These are phyloP conservation scores for Silurus lanzhouensis DNA, from an alignment of 2,797 vertebrate genomes.

Conservation along the genomic window DNA sequence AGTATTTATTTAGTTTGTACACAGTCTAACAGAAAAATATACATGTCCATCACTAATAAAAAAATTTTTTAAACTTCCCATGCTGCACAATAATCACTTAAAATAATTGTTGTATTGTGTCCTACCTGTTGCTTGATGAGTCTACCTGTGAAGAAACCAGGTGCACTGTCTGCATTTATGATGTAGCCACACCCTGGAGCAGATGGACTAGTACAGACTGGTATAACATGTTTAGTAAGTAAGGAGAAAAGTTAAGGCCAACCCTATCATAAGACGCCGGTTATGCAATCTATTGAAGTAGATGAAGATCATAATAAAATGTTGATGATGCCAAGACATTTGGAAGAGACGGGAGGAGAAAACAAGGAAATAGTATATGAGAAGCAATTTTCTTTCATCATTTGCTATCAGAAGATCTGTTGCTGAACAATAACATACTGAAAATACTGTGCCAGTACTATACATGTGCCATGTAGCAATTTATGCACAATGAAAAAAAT, in stretches of 20 bases:
- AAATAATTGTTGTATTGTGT: not conserved
- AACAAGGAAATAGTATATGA: not conserved
- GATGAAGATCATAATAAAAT: not conserved
- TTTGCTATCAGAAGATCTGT: not conserved
- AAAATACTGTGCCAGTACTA: not conserved
- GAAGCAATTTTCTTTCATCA: not conserved
- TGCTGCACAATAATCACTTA: not conserved
- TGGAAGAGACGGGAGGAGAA: not conserved
- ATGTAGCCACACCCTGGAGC: constrained; percentile 20
- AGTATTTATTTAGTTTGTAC: not conserved
- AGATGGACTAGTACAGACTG: constrained; percentile 28
- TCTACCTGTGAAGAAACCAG: not conserved
- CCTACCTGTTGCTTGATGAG: constrained; percentile 29
- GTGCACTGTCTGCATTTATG: constrained; percentile 27
- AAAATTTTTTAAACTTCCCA: not conserved
- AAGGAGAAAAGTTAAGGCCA: not conserved
- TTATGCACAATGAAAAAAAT: not conserved
- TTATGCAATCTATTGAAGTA: not conserved
- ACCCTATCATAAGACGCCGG: not conserved
- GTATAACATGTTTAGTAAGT: constrained; percentile 17
- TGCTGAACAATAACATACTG: too few relatives aligned
- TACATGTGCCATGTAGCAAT: not conserved
- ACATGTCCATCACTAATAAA: not conserved
- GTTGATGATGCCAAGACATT: not conserved
- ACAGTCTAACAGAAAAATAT: not conserved